A percentile compares a stretch with the other conserved stretches of the same genome.
phyloP scores from a whole-genome alignment of 1,140 invertebrate species.

The Drosophila melanica region DNA sequence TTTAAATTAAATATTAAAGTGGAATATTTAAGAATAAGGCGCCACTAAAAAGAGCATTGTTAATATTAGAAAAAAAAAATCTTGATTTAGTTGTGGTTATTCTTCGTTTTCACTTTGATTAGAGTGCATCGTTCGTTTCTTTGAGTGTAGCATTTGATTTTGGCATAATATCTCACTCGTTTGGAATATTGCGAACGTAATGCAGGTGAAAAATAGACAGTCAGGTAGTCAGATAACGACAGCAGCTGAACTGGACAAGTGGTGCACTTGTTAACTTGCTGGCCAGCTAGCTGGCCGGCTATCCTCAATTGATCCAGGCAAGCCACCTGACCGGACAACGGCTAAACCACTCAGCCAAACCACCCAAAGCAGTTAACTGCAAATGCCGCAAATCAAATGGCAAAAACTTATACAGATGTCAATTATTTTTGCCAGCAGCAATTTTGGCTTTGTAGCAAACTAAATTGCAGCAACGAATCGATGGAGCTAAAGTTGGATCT shows the following conservation, averaged over 20 bases:
- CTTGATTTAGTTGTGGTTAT: too few species aligned
- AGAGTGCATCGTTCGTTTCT: too few species aligned
- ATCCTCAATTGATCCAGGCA: too few species aligned
- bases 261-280: slow-evolving; percentile 65
- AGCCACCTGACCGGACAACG: too few species aligned
- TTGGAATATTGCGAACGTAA: slow-evolving; percentile 45
- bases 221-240: slow-evolving; percentile 11
- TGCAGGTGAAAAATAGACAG: slow-evolving; percentile 77
- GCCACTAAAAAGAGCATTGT: too few species aligned
- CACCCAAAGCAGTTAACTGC: slow-evolving; percentile 1
- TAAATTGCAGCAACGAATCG: slow-evolving; percentile 50
- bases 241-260: slow-evolving; percentile 18
- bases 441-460: slow-evolving; percentile 51
- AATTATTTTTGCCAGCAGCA: slow-evolving; percentile 76
- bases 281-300: neutral
- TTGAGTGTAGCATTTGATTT: slow-evolving; percentile 20
- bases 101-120: too few species aligned
- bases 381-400: slow-evolving; percentile 55
- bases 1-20: too few species aligned
- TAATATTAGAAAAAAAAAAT: too few species aligned
- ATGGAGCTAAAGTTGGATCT: slow-evolving; percentile 10
- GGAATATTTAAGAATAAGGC: too few species aligned
- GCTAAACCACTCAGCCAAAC: too few species aligned
- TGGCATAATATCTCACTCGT: slow-evolving; percentile 61
- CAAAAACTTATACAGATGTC: slow-evolving; percentile 77